Evolutionary conservation across 2,797 vertebrate species (phyloP), one percentile per base, ranked within the genome.

Genomic region (Taenioides sp.): DNA sequence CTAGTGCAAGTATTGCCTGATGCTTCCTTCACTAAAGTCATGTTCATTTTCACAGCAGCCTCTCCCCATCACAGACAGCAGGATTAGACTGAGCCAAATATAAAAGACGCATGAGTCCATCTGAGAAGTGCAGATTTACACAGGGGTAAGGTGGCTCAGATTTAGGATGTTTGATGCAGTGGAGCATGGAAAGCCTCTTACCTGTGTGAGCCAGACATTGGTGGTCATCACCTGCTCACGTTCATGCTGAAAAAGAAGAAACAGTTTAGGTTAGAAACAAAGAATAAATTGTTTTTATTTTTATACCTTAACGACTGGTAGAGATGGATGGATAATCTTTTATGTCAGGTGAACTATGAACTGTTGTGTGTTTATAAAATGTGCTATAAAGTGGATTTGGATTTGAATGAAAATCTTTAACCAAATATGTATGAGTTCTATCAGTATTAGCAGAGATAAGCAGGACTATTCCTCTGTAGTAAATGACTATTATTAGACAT

Each of bases 211-310:
- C 97, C 98, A 99, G 73, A 99, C 97, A 0, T 99, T 99, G 2
- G 98, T 98, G 61, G 97, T 99, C 98, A 99, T 99, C 91, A 99
- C 95, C 93, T 99, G 98, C 76, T 99, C 98, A 86, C 98, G 88
- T 84, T 99, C 98, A 0, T 99, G 96, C 98, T 99, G 91, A 37
- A 73, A 76, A 70, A 76, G 64, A 70, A 76, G 64, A 87, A 76
- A 43, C 72, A 20, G 75, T 7, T 72, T 57, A 58, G 27, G 58
- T 67, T 31, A 79, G 2, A 82, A 62, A 18, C 28, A 65, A 47
- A 2, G n/a, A 20, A 5, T 37, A 16, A 12, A 43, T 16, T 43
- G 40, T 2, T 43, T 40, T 47, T 47, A 47, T 47, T 47, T 16
- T 47, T 37, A 37, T 37, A 37, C 34, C 43, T 47, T 47, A 47